Evolutionary conservation across 2,888 invertebrate species (phyloP), one percentile per base, ranked within the genome.

Genomic region (Ophraella communa): DNA sequence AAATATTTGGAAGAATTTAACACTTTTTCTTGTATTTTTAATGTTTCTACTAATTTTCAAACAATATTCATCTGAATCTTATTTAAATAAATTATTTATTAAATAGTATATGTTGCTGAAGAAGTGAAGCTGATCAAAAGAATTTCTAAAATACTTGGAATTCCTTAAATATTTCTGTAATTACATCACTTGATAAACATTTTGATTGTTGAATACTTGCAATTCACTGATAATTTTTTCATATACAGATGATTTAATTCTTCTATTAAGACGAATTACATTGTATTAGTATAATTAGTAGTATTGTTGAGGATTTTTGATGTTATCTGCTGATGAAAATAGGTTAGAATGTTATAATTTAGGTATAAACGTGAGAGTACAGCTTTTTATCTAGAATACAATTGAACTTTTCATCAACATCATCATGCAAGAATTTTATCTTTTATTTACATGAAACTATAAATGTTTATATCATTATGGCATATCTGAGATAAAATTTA

Each of bases 121-220:
- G 10, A 24, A 27, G 5, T 4, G 10, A 24, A 27, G 5, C 7
- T 5, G n/a, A 5, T 24, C n/a, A 49, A 49, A 62, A 54, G 59
- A 56, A 62, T 56, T 21, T 39, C 8, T 20, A 49, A 61, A 65
- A 65, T 67, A 67, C 65, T 63, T 65, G 53, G 62, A 66, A 70
- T 73, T 73, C 73, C 65, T 70, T 27, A 59, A 71, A 73, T 73
- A 70, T 63, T 65, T 71, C 65, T 68, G 65, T 64, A 68, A 73
- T 72, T 73, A 72, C 69, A 66, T 61, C 68, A 70, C 58, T 56
- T 52, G 24, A 54, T 65, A 47, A 49, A 58, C 47, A 51, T 52
- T 67, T 67, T 65, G 20, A 45, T 39, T 17, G 17, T 39, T 39
- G 17, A 39, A 39, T 39, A 39, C 17, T 39, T 39, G 39, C 17